Evolutionary conservation across 1,140 invertebrate genomes (phyloP), one percentile per base, ranked within the genome.

Genomic region (Ectropis grisescens): DNA sequence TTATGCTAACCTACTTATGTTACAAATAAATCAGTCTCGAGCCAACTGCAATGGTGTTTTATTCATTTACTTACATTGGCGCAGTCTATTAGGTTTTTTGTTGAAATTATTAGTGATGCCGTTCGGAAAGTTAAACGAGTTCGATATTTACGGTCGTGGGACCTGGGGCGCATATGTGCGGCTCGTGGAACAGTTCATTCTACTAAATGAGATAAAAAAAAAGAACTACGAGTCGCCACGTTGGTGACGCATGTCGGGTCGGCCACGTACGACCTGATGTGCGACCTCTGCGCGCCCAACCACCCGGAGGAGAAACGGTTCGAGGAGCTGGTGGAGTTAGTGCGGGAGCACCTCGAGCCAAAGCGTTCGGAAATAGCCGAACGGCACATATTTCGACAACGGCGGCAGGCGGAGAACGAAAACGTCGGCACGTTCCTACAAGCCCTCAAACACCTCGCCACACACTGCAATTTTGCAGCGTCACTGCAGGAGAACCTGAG

Each of bases 281-380:
- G 47, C 23, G 49, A 58, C 31, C 25, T 56, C 33, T 52, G 52
- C 47, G 29, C 47, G 9, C 41, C 50, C 12, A 16, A 29, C 9
- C 37, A 47, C 11, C 51, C 47, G 2, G 46, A 45, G 33, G 11
- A 23, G 7, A 56, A 53, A 41, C 23, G 19, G 14, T 55, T 53
- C 28, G 14, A 40, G 0, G 29, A 32, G 6, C 29, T 70, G 19
- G 33, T 48, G 2, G 33, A 32, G 13, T 35, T 62, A 8, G 45
- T 72, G 35, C 41, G 38, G 6, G 29, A 55, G 9, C 56, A 72
- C 40, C 32, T 67, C 29, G 39, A 67, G 29, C 67, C 59, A 1
- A 37, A 34, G 8, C 47, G 50, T 4, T 62, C 56, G 5, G 40
- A 54, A 1, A 61, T 71, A 12, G 45, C 56, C 0, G 59, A 71